A percentile compares a stretch with the other conserved stretches of the same genome.
phyloP scores from a whole-genome alignment of 1,140 invertebrate genomes.

The Conus ventricosus region DNA sequence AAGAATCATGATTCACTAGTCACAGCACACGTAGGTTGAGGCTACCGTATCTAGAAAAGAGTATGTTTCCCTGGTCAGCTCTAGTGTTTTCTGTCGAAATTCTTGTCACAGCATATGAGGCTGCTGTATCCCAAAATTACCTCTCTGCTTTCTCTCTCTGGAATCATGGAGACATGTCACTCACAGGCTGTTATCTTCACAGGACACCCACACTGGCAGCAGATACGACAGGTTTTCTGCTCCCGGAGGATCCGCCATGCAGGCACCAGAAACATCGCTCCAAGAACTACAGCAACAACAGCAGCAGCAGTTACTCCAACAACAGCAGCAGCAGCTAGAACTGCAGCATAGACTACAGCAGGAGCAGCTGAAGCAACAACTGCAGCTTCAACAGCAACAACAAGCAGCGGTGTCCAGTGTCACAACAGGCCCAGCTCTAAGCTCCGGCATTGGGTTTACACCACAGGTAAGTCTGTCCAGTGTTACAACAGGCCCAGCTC shows the following conservation, averaged over 20 bases:
- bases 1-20: too few relatives aligned
- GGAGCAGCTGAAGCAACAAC: not conserved
- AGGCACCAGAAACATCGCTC: not conserved
- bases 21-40: too few relatives aligned
- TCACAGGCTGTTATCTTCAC: not conserved
- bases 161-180: too few relatives aligned
- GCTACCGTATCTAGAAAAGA: too few relatives aligned
- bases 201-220: not conserved
- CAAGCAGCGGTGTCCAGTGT: not conserved
- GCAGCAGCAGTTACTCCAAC: not conserved
- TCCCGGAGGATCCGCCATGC: not conserved
- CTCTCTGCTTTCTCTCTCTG: too few relatives aligned
- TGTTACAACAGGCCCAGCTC: not conserved
- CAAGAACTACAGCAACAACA: not conserved
- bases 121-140: too few relatives aligned
- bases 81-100: too few relatives aligned
- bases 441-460: not conserved
- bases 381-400: not conserved
- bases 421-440: not conserved
- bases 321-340: slow-evolving; percentile 25
- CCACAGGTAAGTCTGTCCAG: not conserved
- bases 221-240: slow-evolving; percentile 1
- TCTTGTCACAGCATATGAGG: too few relatives aligned
- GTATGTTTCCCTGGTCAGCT: too few relatives aligned
- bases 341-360: slow-evolving; percentile 8